These are phyloP conservation scores for Columbina picui DNA, from an alignment of 2,113 vertebrate genomes.

Conservation along the genomic window DNA sequence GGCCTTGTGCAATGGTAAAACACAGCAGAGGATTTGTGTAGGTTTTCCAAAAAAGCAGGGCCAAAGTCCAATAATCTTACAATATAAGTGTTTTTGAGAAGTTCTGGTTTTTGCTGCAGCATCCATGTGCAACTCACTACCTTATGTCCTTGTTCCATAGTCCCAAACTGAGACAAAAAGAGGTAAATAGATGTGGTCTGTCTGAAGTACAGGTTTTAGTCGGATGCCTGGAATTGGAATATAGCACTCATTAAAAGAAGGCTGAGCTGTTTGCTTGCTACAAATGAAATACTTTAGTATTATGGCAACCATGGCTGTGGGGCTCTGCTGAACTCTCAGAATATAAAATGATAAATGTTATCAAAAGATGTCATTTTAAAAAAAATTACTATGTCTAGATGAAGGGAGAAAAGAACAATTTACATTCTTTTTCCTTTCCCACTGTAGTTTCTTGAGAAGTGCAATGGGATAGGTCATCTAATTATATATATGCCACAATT, in stretches of 20 bases:
- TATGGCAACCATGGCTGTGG: background rate
- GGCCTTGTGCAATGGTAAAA: background rate
- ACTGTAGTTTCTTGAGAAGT: background rate
- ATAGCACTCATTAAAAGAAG: background rate
- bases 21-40: background rate
- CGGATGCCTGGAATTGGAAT: background rate
- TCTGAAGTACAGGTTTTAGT: background rate
- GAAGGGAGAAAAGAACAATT: background rate
- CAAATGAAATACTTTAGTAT: conserved; percentile 3
- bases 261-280: background rate
- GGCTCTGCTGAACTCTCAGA: conserved; percentile 18
- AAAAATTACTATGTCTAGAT: background rate
- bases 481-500: background rate
- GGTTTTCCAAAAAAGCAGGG: background rate
- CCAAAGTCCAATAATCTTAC: background rate
- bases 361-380: background rate
- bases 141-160: background rate
- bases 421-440: background rate
- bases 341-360: conserved; percentile 20
- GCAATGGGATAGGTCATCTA: background rate
- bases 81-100: background rate
- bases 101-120: background rate
- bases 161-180: background rate
- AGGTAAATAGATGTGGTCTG: background rate
- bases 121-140: background rate